Evolutionary conservation across 2,888 invertebrate genomes (phyloP).

Genomic region (Sphinx pinastri): DNA sequence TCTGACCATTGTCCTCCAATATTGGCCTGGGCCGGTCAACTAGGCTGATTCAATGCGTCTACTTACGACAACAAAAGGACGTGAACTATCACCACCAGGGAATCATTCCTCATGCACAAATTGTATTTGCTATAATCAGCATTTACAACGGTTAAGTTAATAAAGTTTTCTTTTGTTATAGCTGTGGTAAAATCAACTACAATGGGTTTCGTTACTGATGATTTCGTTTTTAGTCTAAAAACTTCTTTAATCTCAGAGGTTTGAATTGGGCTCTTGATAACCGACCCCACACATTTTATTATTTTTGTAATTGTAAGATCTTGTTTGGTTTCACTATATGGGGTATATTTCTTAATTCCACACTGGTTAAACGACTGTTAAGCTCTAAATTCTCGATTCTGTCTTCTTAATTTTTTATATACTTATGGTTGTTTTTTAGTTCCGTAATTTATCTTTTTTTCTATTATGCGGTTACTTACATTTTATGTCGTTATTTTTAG

Average conservation of each 20-base stretch:
- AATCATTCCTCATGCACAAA: too few species aligned
- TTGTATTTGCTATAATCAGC: neutral
- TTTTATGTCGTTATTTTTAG: too few species aligned
- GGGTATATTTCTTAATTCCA: neutral
- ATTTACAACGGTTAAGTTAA: neutral
- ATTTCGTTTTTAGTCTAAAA: neutral
- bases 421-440: neutral
- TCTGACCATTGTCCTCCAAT: conserved; percentile 75
- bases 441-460: neutral
- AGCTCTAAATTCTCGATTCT: neutral
- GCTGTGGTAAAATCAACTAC: neutral
- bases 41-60: conserved; percentile 58
- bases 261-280: neutral
- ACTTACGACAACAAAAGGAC: conserved; percentile 59
- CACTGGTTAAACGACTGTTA: neutral
- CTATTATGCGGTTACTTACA: too few species aligned
- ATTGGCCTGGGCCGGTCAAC: conserved; percentile 58
- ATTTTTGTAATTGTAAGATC: neutral
- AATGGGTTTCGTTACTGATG: too few species aligned
- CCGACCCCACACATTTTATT: neutral
- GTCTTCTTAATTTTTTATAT: neutral
- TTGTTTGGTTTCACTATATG: neutral
- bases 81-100: conserved; percentile 29
- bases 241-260: neutral
- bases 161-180: neutral